Evolutionary conservation across 2,113 vertebrate species (phyloP), one percentile per base, ranked within the genome.

Genomic region (Hippocampus mohnikei): DNA sequence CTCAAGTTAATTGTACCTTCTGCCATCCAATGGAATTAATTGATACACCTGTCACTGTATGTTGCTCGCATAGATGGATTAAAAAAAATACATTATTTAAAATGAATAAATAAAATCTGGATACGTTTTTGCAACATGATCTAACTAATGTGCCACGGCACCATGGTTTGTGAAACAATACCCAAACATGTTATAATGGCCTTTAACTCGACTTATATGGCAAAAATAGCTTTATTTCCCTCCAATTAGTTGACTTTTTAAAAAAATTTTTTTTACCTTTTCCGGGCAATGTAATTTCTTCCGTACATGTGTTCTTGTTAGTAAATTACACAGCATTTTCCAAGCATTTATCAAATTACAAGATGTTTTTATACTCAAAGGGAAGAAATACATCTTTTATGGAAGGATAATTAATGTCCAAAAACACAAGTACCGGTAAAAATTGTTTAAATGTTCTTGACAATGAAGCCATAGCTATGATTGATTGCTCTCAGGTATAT

Each of bases 401-500:
- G 23, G 13, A 25, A 60, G 20, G 71, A 13, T 8, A 69, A 66
- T 21, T 21, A 16, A 55, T 66, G 63, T 55, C 44, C 37, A 50
- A 73, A 63, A 58, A 27, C 44, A 13, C 20, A 29, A 56, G 21
- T n/a, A n/a, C n/a, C n/a, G n/a, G n/a, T 46, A 21, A 7, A 15
- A 46, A 2, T 55, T 27, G 6, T 59, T 60, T 2, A 56, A 67
- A 6, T 27, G 69, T 25, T 71, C 70, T 74, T 79, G 63, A 67
- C 78, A 76, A 71, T 69, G 13, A 87, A 88, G 81, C 87, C 83
- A 81, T 87, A 75, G 63, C 21, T 27, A 61, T 44, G 44, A 64
- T 48, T 42, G 79, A 66, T 46, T 82, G 70, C 71, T 84, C 76
- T 88, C 80, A 84, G 84, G 80, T 80, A 68, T 71, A 72, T 78